phyloP scores from a whole-genome alignment of 2,888 invertebrate genomes.

The Nomada hirtipes region DNA sequence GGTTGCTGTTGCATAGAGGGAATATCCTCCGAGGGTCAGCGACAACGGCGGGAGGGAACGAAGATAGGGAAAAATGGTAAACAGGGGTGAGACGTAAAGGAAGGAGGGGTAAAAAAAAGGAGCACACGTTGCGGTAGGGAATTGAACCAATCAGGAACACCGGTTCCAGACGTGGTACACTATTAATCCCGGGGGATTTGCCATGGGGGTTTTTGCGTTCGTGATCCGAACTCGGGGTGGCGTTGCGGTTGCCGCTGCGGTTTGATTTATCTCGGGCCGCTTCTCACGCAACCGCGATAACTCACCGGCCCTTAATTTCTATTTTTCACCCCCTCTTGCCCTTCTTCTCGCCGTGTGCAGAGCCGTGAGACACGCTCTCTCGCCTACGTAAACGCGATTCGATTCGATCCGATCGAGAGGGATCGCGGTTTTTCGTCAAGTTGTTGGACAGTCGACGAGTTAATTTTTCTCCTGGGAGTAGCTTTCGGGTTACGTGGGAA shows the following conservation, averaged over 20 bases:
- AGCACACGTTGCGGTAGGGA: conserved; percentile 59
- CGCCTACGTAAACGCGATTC: conserved; percentile 40
- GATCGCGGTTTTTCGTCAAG: conserved; percentile 27
- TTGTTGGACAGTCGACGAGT: conserved; percentile 17
- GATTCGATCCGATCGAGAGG: conserved; percentile 11
- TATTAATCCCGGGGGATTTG: conserved; percentile 82
- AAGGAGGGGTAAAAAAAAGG: conserved; percentile 47
- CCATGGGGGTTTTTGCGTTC: conserved; percentile 79
- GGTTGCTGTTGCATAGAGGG: conserved; percentile 12
- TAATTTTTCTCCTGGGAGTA: conserved; percentile 25
- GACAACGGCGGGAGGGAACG: not conserved
- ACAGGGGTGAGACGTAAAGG: conserved; percentile 1
- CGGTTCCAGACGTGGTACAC: conserved; percentile 70
- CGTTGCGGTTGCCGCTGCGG: conserved; percentile 79
- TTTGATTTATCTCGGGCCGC: conserved; percentile 83
- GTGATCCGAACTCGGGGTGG: conserved; percentile 78
- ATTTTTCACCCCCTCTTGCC: conserved; percentile 78
- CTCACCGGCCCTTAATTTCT: conserved; percentile 83
- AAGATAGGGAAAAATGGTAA: not conserved
- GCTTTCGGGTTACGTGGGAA: not conserved
- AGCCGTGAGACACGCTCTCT: conserved; percentile 33
- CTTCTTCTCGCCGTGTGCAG: conserved; percentile 38
- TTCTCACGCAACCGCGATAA: conserved; percentile 83
- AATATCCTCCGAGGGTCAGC: not conserved
- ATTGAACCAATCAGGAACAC: conserved; percentile 73